Conservation (phyloP, 2,113 vertebrate species). For the Eonycteris spelaea region DNA sequence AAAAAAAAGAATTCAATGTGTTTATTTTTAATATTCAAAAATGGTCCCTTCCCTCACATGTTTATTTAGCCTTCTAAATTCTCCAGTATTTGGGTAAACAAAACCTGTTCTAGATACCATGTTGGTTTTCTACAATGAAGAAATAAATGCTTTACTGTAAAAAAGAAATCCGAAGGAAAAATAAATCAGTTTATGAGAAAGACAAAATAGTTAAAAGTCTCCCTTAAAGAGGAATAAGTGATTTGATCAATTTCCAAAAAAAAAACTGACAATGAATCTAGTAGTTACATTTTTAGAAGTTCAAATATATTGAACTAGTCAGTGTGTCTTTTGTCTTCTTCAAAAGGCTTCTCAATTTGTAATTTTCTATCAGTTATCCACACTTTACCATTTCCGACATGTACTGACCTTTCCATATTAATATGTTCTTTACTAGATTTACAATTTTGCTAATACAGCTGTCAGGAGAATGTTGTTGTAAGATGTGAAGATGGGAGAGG, state of each 20-base stretch:
- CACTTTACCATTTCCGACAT: slow-evolving; percentile 20
- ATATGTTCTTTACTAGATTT: slow-evolving; percentile 41
- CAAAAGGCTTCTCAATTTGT: neutral
- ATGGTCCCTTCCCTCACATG: neutral
- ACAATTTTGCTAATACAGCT: slow-evolving; percentile 59
- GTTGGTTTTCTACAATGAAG: neutral
- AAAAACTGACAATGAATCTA: neutral
- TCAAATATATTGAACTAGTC: neutral
- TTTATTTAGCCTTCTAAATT: neutral
- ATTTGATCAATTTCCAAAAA: neutral
- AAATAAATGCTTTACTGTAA: neutral
- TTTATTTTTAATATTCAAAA: neutral
- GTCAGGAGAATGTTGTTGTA: slow-evolving; percentile 3
- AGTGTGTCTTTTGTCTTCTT: neutral
- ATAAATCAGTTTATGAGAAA: neutral
- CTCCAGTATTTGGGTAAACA: neutral
- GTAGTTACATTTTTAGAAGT: slow-evolving; percentile 40
- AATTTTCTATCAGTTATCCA: slow-evolving; percentile 39
- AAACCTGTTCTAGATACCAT: neutral
- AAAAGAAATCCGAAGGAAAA: neutral
- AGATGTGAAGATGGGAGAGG: slow-evolving; percentile 4
- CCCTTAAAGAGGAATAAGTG: neutral
- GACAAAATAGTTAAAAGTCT: neutral
- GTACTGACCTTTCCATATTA: slow-evolving; percentile 56
- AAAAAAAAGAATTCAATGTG: neutral